These are phyloP conservation scores for Ptiloglossa arizonensis DNA, from an alignment of 1,140 invertebrate species.

Conservation along the genomic window DNA sequence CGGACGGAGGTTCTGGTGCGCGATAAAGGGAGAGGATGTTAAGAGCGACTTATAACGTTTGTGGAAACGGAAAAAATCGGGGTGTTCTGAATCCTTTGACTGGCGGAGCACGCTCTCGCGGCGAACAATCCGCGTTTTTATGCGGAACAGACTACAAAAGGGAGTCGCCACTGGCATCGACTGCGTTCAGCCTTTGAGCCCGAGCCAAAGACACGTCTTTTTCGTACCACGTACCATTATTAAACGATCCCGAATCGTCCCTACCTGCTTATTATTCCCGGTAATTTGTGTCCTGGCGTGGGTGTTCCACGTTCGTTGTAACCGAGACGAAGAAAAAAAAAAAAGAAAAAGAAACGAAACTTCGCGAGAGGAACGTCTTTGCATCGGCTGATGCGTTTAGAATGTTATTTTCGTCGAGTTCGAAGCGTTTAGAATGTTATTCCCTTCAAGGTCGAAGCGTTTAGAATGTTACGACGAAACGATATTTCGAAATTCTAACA, in stretches of 20 bases:
- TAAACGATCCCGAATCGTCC: constrained; percentile 11
- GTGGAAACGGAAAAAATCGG: background rate
- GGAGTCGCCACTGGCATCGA: constrained; percentile 9
- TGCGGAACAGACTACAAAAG: constrained; percentile 1
- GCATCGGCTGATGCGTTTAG: too few species aligned
- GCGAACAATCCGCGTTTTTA: constrained; percentile 31
- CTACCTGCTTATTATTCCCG: constrained; percentile 20
- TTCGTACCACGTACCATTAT: background rate
- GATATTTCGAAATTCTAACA: too few species aligned
- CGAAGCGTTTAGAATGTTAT: too few species aligned
- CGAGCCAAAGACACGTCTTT: constrained; percentile 20
- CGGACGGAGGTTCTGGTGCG: too few species aligned
- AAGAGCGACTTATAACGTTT: background rate
- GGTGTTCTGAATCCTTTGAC: background rate
- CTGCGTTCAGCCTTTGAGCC: constrained; percentile 13
- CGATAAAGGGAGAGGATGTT: too few species aligned
- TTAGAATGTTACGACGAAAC: too few species aligned
- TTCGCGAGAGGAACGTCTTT: background rate
- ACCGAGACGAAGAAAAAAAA: background rate
- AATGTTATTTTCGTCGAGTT: too few species aligned
- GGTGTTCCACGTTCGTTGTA: background rate
- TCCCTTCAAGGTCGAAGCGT: too few species aligned
- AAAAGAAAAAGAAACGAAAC: background rate
- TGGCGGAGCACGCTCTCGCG: background rate
- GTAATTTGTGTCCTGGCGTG: background rate